phyloP scores from a whole-genome alignment of 1,140 invertebrate species.

The Heterodera schachtii region DNA sequence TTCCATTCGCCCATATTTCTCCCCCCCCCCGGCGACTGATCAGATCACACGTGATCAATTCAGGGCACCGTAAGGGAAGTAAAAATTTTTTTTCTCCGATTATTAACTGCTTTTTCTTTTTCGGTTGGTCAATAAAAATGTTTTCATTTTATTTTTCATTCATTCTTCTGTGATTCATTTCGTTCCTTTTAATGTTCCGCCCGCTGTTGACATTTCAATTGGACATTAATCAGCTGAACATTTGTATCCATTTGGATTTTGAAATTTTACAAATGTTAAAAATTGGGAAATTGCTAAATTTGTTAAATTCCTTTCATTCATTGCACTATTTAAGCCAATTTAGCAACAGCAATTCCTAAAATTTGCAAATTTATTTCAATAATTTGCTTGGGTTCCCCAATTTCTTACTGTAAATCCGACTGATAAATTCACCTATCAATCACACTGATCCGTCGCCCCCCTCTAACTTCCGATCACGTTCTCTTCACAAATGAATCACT shows the following conservation, averaged over 20 bases:
- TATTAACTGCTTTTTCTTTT: background rate
- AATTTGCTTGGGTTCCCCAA: no score
- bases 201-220: background rate
- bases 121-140: background rate
- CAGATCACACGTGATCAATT: background rate
- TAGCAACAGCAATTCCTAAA: no score
- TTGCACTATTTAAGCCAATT: background rate
- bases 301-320: background rate
- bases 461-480: no score
- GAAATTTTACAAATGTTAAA: background rate
- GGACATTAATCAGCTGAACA: background rate
- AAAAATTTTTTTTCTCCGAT: background rate
- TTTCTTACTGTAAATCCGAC: no score
- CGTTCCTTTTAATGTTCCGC: background rate
- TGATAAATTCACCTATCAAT: no score
- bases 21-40: background rate
- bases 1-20: no score
- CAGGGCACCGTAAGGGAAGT: background rate
- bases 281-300: background rate
- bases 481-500: no score
- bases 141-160: background rate
- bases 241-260: background rate
- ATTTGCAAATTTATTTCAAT: no score
- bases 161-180: background rate
- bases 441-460: no score